Percentiles rank a stretch among this genome's conserved stretches.
phyloP scores from a whole-genome alignment of 2,888 invertebrate genomes.

The Tetropium fuscum region DNA sequence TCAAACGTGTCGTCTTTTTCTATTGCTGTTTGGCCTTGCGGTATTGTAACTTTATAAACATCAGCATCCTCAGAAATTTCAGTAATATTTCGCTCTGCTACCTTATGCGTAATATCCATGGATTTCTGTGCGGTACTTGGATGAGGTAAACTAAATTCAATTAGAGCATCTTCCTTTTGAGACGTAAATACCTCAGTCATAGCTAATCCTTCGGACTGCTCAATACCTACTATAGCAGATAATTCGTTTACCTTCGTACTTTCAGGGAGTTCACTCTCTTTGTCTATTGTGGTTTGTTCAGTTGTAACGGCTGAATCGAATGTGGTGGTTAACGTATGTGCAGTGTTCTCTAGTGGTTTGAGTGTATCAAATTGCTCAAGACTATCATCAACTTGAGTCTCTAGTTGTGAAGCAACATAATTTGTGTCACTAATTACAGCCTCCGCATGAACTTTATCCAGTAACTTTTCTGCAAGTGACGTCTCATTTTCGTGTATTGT shows the following conservation, averaged over 20 bases:
- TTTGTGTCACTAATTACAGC: constrained; percentile 55
- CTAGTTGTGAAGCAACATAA: constrained; percentile 56
- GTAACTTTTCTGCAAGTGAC: constrained; percentile 55
- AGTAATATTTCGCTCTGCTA: constrained; percentile 61
- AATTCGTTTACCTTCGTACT: constrained; percentile 58
- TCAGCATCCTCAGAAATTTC: constrained; percentile 54
- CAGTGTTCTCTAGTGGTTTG: constrained; percentile 34
- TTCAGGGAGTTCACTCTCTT: constrained; percentile 60
- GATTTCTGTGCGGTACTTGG: constrained; percentile 54
- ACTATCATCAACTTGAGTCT: constrained; percentile 43
- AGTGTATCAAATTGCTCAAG: constrained; percentile 36
- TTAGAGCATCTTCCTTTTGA: constrained; percentile 64
- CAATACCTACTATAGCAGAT: constrained; percentile 64
- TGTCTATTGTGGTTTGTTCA: constrained; percentile 64
- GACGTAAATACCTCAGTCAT: constrained; percentile 64
- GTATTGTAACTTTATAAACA: constrained; percentile 44
- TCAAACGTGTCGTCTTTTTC: constrained; percentile 65
- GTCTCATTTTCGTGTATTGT: constrained; percentile 67
- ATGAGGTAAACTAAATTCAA: constrained; percentile 56
- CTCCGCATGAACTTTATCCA: constrained; percentile 33
- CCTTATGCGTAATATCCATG: constrained; percentile 59
- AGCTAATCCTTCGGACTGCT: constrained; percentile 61
- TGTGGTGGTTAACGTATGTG: constrained; percentile 54
- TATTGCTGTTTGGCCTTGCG: constrained; percentile 56
- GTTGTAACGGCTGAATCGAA: constrained; percentile 58